Evolutionary conservation across 2,888 invertebrate genomes (phyloP), one percentile per base, ranked within the genome.

Genomic region (Aethes cnicana): DNA sequence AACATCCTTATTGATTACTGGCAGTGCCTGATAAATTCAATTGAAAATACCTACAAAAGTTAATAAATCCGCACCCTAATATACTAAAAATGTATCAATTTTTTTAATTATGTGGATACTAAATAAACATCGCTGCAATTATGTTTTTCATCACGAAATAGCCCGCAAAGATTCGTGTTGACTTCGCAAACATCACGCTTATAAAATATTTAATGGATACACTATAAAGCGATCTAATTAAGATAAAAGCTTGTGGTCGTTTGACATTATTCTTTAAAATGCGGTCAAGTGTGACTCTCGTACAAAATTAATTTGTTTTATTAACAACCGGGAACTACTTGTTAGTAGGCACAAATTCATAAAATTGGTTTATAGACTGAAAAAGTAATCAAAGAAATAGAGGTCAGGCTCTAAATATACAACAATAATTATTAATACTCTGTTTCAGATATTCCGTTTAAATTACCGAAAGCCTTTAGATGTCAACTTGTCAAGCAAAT

Each of bases 401-500:
- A 25, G 12, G 12, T 25, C n/a, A 14, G 16, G 23, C 6, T 32
- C 8, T 30, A 44, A 36, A 23, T n/a, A 5, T 18, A 8, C 12
- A 25, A 46, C 32, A 39, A 39, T 39, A 32, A 46, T 33, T 23
- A 52, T 52, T 32, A 39, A 46, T 50, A 33, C 26, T 26, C 20
- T 39, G 30, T 30, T 37, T 39, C 21, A 30, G 37, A 20, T 39
- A 39, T 50, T 32, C 44, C 52, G 37, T 52, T 52, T 52, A 39
- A 52, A 52, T 37, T 52, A 46, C 23, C 23, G 37, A 46, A 50
- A 52, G 44, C 52, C 52, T 39, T 52, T 37, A 46, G 44, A 52
- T 52, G 52, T 52, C 52, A 52, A 52, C 44, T 39, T 52, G 52
- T 52, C 52, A 32, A 52, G 20, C 52, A 33, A 52, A 52, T 33